Conservation (phyloP, 2,113 vertebrate genomes). For the Sander vitreus region DNA sequence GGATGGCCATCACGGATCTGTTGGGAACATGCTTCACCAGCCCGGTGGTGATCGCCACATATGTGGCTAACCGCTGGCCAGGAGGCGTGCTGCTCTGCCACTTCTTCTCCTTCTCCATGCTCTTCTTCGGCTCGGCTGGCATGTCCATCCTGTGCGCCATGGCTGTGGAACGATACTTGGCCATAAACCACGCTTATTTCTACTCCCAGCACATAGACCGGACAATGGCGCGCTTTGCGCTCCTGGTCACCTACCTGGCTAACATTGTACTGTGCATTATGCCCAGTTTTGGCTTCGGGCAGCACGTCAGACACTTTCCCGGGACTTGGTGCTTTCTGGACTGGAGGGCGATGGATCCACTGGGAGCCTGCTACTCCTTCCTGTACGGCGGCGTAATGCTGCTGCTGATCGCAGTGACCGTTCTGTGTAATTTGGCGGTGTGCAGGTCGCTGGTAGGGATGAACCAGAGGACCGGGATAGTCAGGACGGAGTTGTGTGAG, state of each 20-base stretch:
- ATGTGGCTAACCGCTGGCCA: constrained; percentile 82
- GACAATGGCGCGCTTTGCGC: constrained; percentile 80
- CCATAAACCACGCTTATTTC: constrained; percentile 87
- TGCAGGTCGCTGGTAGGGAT: constrained; percentile 85
- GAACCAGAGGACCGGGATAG: constrained; percentile 82
- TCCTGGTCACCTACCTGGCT: constrained; percentile 78
- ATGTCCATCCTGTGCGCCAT: constrained; percentile 88
- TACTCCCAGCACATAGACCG: constrained; percentile 85
- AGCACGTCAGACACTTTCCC: constrained; percentile 81
- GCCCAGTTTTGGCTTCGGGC: constrained; percentile 86
- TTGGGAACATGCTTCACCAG: constrained; percentile 88
- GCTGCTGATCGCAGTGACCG: constrained; percentile 81
- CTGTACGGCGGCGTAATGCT: constrained; percentile 85
- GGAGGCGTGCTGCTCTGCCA: constrained; percentile 84
- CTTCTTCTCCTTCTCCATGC: constrained; percentile 89
- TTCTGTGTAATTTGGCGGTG: constrained; percentile 84
- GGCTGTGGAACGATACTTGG: constrained; percentile 87
- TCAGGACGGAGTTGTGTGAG: constrained; percentile 74
- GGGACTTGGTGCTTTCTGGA: constrained; percentile 88
- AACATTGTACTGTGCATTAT: constrained; percentile 82
- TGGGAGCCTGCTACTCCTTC: constrained; percentile 83
- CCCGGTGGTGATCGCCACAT: constrained; percentile 87
- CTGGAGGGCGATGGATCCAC: constrained; percentile 81
- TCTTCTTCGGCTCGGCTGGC: constrained; percentile 87
- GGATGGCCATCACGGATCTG: constrained; percentile 88